phyloP scores from a whole-genome alignment of 2,113 vertebrate species.

The Mesembrinibis cayennensis region DNA sequence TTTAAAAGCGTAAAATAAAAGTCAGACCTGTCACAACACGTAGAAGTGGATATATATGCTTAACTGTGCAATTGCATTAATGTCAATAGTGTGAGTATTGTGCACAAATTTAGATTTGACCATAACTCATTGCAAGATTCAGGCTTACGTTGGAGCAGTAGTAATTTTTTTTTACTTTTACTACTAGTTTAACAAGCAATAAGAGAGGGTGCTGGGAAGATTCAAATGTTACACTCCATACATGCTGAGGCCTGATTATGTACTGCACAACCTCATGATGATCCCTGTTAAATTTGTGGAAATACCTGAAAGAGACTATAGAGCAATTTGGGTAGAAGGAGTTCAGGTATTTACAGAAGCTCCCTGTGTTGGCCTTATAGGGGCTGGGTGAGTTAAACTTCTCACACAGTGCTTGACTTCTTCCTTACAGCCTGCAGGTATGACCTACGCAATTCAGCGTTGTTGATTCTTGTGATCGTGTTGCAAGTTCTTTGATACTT shows the following conservation, averaged over 20 bases:
- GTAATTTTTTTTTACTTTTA: not conserved
- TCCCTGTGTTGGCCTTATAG: not conserved
- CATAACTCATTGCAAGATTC: not conserved
- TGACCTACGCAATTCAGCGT: fast-evolving
- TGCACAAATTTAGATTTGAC: not conserved
- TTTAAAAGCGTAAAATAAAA: not conserved
- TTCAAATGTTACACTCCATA: not conserved
- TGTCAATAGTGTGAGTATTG: not conserved
- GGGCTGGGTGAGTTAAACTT: not conserved
- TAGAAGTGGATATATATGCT: not conserved
- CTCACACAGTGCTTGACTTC: not conserved
- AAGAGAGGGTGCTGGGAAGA: not conserved
- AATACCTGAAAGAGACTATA: not conserved
- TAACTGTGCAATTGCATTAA: not conserved
- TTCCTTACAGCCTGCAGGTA: not conserved
- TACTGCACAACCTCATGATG: not conserved
- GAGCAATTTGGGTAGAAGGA: not conserved
- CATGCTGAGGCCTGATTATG: not conserved
- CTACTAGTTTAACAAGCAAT: not conserved
- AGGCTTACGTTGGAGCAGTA: not conserved
- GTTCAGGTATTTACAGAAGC: not conserved
- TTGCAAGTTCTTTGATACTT: not conserved
- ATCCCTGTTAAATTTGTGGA: not conserved
- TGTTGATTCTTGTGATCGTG: not conserved
- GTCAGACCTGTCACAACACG: not conserved